Evolutionary conservation across 2,113 vertebrate genomes (phyloP), one percentile per base, ranked within the genome.

Genomic region (Microcebus tavaratra): DNA sequence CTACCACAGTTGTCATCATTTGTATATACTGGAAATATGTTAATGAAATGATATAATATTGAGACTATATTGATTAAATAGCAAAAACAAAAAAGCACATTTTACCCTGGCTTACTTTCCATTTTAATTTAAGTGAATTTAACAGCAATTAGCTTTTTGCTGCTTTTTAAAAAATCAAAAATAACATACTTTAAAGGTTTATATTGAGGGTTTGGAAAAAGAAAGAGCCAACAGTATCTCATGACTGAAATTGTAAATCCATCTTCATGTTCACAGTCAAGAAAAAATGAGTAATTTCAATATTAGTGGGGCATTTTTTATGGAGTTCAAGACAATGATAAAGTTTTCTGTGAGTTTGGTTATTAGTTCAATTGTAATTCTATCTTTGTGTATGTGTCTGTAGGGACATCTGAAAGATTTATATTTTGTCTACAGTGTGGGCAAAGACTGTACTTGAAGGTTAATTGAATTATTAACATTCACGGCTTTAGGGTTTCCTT

Each of bases 91-190:
- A 78, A 84, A 79, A 91, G 1, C 15, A 11, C 0, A 1, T 70
- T 88, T 80, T 45, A 6, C 45, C 81, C 50, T 12, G 48, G 8
- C 73, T 96, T 89, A 29, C 27, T 59, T 85, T 89, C 53, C 53
- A 48, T 88, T 93, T 97, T 57, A 67, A 76, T 80, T 81, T 34
- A 76, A 85, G 78, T 55, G 45, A 85, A 67, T 72, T 67, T 83
- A 87, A 34, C 21, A 61, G 55, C 17, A 50, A 8, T 29, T 76
- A 23, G 27, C 14, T 70, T 79, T 76, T 84, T 36, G 8, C 81
- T 88, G 53, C 9, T 57, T 48, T 73, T 39, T 27, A 9, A 45
- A 63, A 53, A 78, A 68, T 73, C 34, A 70, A 34, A 45, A 29
- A 45, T 53, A 42, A 53, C 8, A 36, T n/a, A 86, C 7, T 65